Percentiles rank a stretch among this genome's conserved stretches.
Conservation (phyloP, 2,888 invertebrate species). For the Agonopterix alstromeriana region DNA sequence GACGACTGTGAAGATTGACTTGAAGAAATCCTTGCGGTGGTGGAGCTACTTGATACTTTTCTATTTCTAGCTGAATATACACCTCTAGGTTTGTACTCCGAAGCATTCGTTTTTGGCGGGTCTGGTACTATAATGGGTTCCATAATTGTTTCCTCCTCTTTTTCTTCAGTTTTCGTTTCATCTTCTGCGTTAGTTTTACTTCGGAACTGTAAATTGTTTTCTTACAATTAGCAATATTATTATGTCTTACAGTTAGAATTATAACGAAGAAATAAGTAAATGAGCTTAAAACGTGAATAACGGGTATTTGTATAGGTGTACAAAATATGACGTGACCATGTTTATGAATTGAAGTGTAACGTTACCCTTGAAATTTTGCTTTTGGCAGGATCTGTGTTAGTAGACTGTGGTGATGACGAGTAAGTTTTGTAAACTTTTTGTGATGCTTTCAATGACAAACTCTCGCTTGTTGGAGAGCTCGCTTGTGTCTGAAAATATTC, state of each 20-base stretch:
- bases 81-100: conserved; percentile 44
- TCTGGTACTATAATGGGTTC: conserved; percentile 25
- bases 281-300: no score
- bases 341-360: neutral
- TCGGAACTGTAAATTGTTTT: conserved; percentile 45
- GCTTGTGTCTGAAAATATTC: conserved; percentile 61
- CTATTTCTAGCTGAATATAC: conserved; percentile 42
- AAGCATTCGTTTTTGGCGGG: conserved; percentile 24
- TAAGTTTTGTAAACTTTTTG: conserved; percentile 65
- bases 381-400: conserved; percentile 48
- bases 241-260: no score
- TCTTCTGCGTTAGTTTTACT: conserved; percentile 33
- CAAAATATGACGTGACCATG: no score
- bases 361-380: conserved; percentile 66
- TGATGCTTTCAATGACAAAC: conserved; percentile 71
- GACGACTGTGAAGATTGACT: conserved; percentile 18
- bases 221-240: no score
- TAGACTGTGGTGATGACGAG: conserved; percentile 53
- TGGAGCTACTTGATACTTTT: conserved; percentile 36
- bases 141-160: conserved; percentile 21
- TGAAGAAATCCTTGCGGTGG: conserved; percentile 18
- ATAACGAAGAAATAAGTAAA: no score
- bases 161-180: conserved; percentile 11
- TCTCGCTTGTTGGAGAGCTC: conserved; percentile 63
- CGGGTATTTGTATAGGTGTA: no score